These are phyloP conservation scores for Scomber scombrus DNA, from an alignment of 2,113 vertebrate species.

Conservation along the genomic window DNA sequence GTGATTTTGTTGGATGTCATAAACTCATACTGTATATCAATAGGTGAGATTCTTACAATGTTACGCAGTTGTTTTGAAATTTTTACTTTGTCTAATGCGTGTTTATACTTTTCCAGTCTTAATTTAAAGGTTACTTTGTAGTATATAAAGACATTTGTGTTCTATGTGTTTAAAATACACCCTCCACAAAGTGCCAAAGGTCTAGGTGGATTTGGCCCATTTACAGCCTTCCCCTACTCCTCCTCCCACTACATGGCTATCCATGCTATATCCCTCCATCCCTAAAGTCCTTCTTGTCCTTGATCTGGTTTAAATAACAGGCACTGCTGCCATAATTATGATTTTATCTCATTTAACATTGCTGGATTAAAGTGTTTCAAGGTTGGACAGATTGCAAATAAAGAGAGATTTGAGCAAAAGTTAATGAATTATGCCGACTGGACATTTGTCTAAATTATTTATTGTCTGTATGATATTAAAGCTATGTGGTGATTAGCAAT, in stretches of 20 bases:
- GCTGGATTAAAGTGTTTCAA: constrained; percentile 80
- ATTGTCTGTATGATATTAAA: constrained; percentile 81
- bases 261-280: constrained; percentile 46
- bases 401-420: constrained; percentile 72
- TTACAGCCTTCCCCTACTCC: constrained; percentile 36
- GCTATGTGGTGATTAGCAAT: constrained; percentile 83
- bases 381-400: constrained; percentile 77
- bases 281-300: constrained; percentile 71
- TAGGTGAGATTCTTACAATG: background rate
- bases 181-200: constrained; percentile 40
- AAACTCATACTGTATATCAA: background rate
- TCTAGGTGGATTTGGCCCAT: constrained; percentile 68
- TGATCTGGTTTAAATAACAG: constrained; percentile 79
- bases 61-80: background rate
- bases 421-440: constrained; percentile 78
- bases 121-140: constrained; percentile 21
- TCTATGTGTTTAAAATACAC: constrained; percentile 54
- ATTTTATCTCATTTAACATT: constrained; percentile 77
- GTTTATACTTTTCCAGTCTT: background rate
- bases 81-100: background rate
- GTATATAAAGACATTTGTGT: constrained; percentile 40
- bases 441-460: constrained; percentile 85
- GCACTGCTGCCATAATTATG: constrained; percentile 71
- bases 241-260: constrained; percentile 31
- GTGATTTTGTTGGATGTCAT: too few species aligned